phyloP scores from a whole-genome alignment of 2,888 invertebrate species.

The Aspidiotus rigidus region DNA sequence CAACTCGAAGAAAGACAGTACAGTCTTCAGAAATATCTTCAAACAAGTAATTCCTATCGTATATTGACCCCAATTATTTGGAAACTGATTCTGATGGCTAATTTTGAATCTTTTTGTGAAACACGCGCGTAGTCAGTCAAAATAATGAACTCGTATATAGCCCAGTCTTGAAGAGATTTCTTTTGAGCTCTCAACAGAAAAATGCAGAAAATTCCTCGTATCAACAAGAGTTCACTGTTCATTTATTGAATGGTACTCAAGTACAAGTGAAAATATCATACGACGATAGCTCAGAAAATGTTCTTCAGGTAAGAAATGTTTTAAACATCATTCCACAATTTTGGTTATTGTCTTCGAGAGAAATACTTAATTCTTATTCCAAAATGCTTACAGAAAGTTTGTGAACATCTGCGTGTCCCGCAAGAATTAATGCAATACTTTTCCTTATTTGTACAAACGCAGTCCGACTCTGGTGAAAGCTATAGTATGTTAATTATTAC shows the following conservation, averaged over 20 bases:
- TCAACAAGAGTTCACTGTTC: constrained; percentile 69
- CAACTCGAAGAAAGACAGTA: constrained; percentile 81
- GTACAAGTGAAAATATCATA: constrained; percentile 70
- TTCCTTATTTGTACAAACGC: constrained; percentile 76
- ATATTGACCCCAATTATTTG: neutral
- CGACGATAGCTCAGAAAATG: constrained; percentile 71
- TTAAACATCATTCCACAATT: neutral
- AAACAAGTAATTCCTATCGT: constrained; percentile 44
- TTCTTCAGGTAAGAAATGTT: constrained; percentile 52
- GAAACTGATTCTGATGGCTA: constrained; percentile 1
- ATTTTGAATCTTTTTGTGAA: constrained; percentile 22
- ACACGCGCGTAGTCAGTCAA: constrained; percentile 65
- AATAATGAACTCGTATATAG: constrained; percentile 68
- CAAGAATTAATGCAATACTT: constrained; percentile 76
- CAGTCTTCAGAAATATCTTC: constrained; percentile 85
- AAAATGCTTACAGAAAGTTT: constrained; percentile 55
- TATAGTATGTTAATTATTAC: constrained; percentile 46
- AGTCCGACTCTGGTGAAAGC: constrained; percentile 60
- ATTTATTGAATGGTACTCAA: constrained; percentile 76
- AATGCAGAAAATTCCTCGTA: constrained; percentile 59
- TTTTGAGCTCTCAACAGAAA: constrained; percentile 85
- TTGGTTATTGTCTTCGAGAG: neutral
- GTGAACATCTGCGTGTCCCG: constrained; percentile 69
- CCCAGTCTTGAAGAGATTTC: constrained; percentile 73
- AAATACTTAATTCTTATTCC: constrained; percentile 22